Evolutionary conservation across 2,888 invertebrate species (phyloP).

Genomic region (Hofmannophila pseudospretella): DNA sequence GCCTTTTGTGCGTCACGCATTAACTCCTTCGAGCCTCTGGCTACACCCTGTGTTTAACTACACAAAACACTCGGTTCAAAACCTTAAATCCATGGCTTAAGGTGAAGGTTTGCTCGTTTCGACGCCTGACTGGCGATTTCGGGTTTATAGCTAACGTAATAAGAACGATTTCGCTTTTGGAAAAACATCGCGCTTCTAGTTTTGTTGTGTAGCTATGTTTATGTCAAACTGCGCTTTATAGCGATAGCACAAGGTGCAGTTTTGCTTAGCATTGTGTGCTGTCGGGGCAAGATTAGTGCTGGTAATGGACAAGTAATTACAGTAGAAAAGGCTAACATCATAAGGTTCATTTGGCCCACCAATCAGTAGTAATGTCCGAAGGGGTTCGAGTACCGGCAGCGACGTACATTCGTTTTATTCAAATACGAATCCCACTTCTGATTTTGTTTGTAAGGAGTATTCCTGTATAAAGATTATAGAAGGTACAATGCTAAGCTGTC

Average conservation of each 20-base stretch:
- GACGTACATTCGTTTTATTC: constrained; percentile 49
- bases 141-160: constrained; percentile 51
- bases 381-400: constrained; percentile 42
- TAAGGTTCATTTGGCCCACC: constrained; percentile 64
- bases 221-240: constrained; percentile 34
- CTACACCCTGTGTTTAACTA: constrained; percentile 33
- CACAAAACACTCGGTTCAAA: constrained; percentile 22
- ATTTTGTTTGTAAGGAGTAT: no score
- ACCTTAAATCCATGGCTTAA: constrained; percentile 29
- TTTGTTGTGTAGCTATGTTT: constrained; percentile 10
- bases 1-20: constrained; percentile 76
- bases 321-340: constrained; percentile 73
- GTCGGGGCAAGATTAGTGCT: constrained; percentile 59
- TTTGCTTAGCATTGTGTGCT: constrained; percentile 22
- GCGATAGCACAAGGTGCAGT: constrained; percentile 29
- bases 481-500: no score
- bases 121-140: constrained; percentile 43
- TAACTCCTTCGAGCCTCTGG: constrained; percentile 70
- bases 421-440: no score
- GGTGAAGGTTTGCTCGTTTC: constrained; percentile 13
- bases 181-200: constrained; percentile 18
- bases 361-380: constrained; percentile 58
- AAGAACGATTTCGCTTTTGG: constrained; percentile 54
- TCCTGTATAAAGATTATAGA: no score
- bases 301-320: constrained; percentile 73